Base-by-base conservation (phyloP, 2,113 vertebrate genomes). In the Ophthalmolycus amberensis region DNA sequence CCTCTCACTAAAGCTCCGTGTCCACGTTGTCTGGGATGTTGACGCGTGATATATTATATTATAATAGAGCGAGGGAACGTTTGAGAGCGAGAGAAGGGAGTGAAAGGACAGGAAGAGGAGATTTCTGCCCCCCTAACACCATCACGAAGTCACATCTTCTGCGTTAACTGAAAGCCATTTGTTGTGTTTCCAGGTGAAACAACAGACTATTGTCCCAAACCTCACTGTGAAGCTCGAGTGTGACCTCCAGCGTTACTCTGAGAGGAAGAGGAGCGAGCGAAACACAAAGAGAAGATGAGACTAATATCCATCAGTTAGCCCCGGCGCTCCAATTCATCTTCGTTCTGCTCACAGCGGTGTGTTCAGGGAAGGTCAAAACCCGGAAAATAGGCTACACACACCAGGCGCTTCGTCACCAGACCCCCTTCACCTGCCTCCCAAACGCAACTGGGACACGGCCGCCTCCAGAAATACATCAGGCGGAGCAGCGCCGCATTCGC, bases 341-440 rank as follows among this genome's bases (percentile, higher is more conserved):
- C 60, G 71, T 92, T 90, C 80, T 75, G 71, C 82, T 85, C 79
- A 34, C 81, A 71, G 86, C 86, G 16, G 60, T 59, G 81, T 60
- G 4, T 81, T 80, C 73, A 66, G 40, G 78, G 89, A 91, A 91
- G 92, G 92, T 93, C 91, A 90, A 65, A 87, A 90, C 88, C 90
- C 16, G 71, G 87, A 87, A 89, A 90, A 92, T 89, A 76, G 92
- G 85, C 87, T 85, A 79, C 87, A 82, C 80, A 83, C 80, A 83
- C 77, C 76, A 29, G 87, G 79, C 85, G 15, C 88, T 90, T 90
- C 88, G 86, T 88, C 92, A 90, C 72, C 79, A 76, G 66, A 71
- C 87, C 83, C 88, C 80, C 90, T 84, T 90, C 90, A 90, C 88
- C 88, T 89, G 88, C 90, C 75, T 81, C 77, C 67, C 52, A 27